Evolutionary conservation across 1,140 invertebrate genomes (phyloP).

Genomic region (Hestina assimilis): DNA sequence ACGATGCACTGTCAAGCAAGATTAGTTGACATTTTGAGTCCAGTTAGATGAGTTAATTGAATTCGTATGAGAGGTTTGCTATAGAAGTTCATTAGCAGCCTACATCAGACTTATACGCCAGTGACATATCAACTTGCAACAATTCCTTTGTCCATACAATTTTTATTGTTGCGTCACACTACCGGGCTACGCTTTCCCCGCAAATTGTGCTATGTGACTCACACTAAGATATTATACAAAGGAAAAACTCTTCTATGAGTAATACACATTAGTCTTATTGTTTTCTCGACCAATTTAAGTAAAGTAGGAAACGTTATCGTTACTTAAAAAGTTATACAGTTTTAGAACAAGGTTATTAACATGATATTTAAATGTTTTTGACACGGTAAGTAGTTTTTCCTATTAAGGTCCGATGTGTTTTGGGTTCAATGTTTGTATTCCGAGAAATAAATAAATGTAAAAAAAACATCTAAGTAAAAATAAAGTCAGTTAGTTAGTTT

Average conservation of each 20-base stretch:
- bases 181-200: conserved; percentile 64
- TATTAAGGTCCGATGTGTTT: neutral
- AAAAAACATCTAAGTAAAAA: no score
- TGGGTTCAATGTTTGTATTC: neutral
- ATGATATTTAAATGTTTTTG: conserved; percentile 10
- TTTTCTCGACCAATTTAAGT: conserved; percentile 19
- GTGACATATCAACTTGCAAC: conserved; percentile 34
- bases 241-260: conserved; percentile 38
- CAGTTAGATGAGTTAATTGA: no score
- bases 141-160: conserved; percentile 72
- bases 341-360: conserved; percentile 19
- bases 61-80: neutral
- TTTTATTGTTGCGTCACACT: conserved; percentile 71
- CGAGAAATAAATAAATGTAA: neutral
- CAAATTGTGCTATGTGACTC: conserved; percentile 55
- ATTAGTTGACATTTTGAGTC: no score
- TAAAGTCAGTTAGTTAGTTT: no score
- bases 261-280: conserved; percentile 33
- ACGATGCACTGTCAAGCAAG: no score
- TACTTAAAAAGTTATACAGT: conserved; percentile 27
- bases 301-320: conserved; percentile 12
- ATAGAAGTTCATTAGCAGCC: conserved; percentile 31
- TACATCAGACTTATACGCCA: conserved; percentile 33
- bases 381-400: neutral
- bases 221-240: conserved; percentile 41